Evolutionary conservation across 2,113 vertebrate genomes (phyloP).

Genomic region (Nerophis lumbriciformis): DNA sequence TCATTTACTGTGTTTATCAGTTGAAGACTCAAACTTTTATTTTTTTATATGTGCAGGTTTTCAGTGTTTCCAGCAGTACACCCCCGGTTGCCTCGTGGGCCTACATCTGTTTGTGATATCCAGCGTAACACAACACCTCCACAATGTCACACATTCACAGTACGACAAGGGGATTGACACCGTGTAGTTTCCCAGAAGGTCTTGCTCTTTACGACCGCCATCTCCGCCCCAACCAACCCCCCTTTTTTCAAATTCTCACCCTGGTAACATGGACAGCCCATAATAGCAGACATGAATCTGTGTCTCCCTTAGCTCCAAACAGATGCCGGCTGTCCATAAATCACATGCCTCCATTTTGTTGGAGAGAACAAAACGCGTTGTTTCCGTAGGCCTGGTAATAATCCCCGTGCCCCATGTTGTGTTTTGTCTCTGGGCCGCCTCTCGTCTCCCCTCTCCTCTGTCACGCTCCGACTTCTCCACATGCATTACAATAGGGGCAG

Average conservation of each 20-base stretch:
- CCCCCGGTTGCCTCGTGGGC: constrained; percentile 47
- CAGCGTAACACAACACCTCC: constrained; percentile 56
- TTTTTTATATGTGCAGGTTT: constrained; percentile 14
- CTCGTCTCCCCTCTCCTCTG: constrained; percentile 67
- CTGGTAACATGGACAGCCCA: constrained; percentile 66
- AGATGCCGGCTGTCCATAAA: constrained; percentile 74
- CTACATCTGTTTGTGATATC: constrained; percentile 65
- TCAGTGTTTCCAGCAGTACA: constrained; percentile 28
- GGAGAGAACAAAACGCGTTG: constrained; percentile 66
- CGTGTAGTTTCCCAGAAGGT: constrained; percentile 56
- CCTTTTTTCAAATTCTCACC: constrained; percentile 53
- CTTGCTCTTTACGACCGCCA: constrained; percentile 46
- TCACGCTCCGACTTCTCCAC: constrained; percentile 66
- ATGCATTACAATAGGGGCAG: constrained; percentile 71
- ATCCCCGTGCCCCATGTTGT: constrained; percentile 68
- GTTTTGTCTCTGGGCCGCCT: constrained; percentile 66
- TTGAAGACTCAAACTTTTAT: constrained; percentile 47
- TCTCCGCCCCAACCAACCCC: background rate
- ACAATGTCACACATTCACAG: constrained; percentile 53
- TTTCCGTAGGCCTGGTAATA: constrained; percentile 66
- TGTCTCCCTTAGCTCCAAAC: constrained; percentile 67
- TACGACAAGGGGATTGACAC: constrained; percentile 49
- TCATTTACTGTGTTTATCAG: constrained; percentile 13
- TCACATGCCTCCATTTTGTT: constrained; percentile 72
- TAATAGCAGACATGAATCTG: constrained; percentile 74